phyloP scores from a whole-genome alignment of 1,140 invertebrate species.

The Drosophila tsacasi region DNA sequence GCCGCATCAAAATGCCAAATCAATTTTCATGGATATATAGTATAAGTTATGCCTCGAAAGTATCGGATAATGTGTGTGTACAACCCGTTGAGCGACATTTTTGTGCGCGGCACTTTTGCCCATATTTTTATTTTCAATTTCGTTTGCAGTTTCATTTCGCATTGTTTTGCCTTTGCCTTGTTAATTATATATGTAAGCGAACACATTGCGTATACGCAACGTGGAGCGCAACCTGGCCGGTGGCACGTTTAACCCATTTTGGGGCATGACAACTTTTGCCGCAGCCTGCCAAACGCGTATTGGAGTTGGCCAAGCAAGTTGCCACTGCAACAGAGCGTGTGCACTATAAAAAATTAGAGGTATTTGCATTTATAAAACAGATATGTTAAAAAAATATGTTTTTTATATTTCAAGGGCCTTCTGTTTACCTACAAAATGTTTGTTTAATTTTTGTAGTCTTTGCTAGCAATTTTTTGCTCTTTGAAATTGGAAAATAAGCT shows the following conservation, averaged over 20 bases:
- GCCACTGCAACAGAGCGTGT: constrained; percentile 5
- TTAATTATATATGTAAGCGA: constrained; percentile 64
- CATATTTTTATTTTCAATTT: constrained; percentile 45
- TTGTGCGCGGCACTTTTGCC: constrained; percentile 41
- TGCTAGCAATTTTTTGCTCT: not conserved
- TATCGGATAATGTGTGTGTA: constrained; percentile 27
- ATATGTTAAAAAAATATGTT: too few species aligned
- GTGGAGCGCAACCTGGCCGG: constrained; percentile 49
- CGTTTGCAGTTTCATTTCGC: constrained; percentile 50
- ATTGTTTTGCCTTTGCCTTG: constrained; percentile 21
- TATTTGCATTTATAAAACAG: not conserved
- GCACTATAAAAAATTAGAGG: not conserved
- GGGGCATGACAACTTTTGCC: constrained; percentile 80
- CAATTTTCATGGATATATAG: constrained; percentile 50
- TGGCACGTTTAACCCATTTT: constrained; percentile 80
- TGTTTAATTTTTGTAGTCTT: too few species aligned
- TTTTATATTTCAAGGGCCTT: too few species aligned
- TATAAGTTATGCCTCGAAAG: constrained; percentile 22
- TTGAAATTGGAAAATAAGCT: not conserved
- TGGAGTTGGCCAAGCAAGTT: constrained; percentile 46
- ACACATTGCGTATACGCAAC: constrained; percentile 73
- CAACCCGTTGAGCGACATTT: constrained; percentile 61
- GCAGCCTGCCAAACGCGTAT: constrained; percentile 60
- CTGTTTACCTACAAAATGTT: not conserved
- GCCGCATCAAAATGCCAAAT: constrained; percentile 64